These are phyloP conservation scores for Magallana gigas DNA, from an alignment of 1,140 invertebrate genomes.

Conservation along the genomic window DNA sequence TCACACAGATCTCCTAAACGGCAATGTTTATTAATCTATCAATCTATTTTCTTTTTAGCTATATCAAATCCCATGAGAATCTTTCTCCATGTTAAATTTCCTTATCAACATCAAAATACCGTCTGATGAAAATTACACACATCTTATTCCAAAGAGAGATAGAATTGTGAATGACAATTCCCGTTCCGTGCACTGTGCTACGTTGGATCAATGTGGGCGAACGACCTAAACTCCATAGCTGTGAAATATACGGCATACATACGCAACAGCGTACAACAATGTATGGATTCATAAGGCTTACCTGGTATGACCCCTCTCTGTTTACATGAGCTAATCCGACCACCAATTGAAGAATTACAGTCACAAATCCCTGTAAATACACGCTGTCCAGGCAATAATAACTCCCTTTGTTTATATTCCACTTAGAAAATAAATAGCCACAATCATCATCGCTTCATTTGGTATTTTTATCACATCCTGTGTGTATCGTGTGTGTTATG, in stretches of 20 bases:
- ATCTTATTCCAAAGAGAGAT: slow-evolving; percentile 29
- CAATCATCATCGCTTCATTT: not conserved
- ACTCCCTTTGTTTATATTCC: not conserved
- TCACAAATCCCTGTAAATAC: not conserved
- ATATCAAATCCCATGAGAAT: too few relatives aligned
- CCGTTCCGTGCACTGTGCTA: not conserved
- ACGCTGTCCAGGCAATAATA: not conserved
- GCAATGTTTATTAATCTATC: too few relatives aligned
- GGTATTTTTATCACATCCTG: slow-evolving; percentile 21
- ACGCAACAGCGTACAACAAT: not conserved
- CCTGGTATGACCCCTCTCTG: not conserved
- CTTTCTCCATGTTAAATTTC: too few relatives aligned
- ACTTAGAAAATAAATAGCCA: too few relatives aligned
- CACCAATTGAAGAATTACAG: not conserved
- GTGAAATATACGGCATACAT: not conserved
- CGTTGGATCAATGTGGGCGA: not conserved
- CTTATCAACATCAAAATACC: not conserved
- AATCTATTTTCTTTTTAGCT: too few relatives aligned
- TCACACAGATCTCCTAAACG: too few relatives aligned
- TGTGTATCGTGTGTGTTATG: not conserved
- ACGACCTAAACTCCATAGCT: not conserved
- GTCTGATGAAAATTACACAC: not conserved
- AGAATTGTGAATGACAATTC: slow-evolving; percentile 25
- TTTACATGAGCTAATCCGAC: not conserved
- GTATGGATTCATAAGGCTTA: not conserved